Evolutionary conservation across 2,888 invertebrate genomes (phyloP), one percentile per base, ranked within the genome.

Genomic region (Rhagonycha fulva): DNA sequence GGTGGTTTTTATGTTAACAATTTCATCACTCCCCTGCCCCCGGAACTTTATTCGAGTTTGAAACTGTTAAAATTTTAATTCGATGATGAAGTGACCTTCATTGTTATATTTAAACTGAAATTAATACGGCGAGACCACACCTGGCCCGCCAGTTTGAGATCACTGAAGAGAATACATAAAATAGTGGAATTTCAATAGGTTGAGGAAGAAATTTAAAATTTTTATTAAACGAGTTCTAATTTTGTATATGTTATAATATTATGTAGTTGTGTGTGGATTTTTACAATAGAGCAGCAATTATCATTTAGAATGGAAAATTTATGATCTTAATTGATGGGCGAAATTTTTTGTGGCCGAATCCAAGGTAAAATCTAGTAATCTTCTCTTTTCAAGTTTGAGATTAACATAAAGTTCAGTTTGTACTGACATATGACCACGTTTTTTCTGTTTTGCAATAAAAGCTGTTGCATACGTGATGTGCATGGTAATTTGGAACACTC

Each of bases 401-500:
- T 47, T 47, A 47, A 47, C n/a, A 47, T 47, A n/a, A 47, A n/a
- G 47, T 47, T 47, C 47, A 47, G 47, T 47, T 47, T 9, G 47
- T 47, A n/a, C 47, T 47, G 47, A 47, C 47, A 47, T 47, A 47
- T 47, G 47, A 47, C 47, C 47, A 47, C 47, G 47, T 47, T 61
- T 68, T 72, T 72, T 68, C 26, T 62, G 61, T 67, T 71, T 71
- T 66, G 67, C 74, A 60, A 71, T 71, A 75, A 70, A 71, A 75
- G 74, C 71, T 70, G 67, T 71, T 71, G 67, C 66, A 63, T 70
- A 75, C 74, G 74, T 75, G 74, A 63, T 60, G 60, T 62, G 67
- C 74, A 75, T 75, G 63, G 71, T 71, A 75, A 75, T 75, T 47
- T 26, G 63, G 61, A 70, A 69, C 67, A 70, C 61, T 24, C 61